phyloP scores from a whole-genome alignment of 2,113 vertebrate genomes.

The Thamnaconus septentrionalis region DNA sequence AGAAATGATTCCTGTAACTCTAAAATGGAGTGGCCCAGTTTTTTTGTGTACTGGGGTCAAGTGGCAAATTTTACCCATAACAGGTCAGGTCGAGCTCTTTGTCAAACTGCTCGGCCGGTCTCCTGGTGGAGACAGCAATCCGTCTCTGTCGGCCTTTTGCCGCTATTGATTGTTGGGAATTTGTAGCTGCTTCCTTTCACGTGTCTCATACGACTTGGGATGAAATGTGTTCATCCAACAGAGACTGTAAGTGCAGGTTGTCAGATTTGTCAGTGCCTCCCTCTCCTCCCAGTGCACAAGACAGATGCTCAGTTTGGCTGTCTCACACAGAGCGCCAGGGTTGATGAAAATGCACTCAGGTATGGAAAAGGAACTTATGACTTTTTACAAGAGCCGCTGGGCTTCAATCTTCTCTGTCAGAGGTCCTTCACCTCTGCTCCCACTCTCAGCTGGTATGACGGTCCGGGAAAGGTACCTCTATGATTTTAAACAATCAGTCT shows the following conservation, averaged over 20 bases:
- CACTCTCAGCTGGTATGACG: slow-evolving; percentile 27
- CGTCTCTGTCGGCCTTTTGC: slow-evolving; percentile 10
- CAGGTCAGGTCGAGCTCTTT: slow-evolving; percentile 14
- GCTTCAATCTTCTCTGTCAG: slow-evolving; percentile 23
- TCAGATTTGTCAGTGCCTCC: no score
- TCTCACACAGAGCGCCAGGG: slow-evolving; percentile 11
- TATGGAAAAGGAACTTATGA: slow-evolving; percentile 38
- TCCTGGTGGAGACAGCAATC: slow-evolving; percentile 6
- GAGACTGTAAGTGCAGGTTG: no score
- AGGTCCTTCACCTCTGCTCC: slow-evolving; percentile 41
- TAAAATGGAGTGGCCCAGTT: slow-evolving; percentile 3
- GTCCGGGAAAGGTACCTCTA: slow-evolving; percentile 18
- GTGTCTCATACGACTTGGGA: no score
- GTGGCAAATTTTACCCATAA: slow-evolving; percentile 21
- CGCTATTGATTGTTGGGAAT: neutral
- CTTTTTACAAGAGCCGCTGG: slow-evolving; percentile 48
- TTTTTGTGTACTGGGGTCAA: slow-evolving; percentile 33
- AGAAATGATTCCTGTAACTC: slow-evolving; percentile 35
- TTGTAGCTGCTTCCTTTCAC: neutral
- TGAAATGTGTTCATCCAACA: no score
- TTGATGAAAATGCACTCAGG: slow-evolving; percentile 59
- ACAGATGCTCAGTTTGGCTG: slow-evolving; percentile 28
- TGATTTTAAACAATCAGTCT: slow-evolving; percentile 44
- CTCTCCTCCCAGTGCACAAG: neutral
- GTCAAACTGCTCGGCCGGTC: slow-evolving; percentile 11